Evolutionary conservation across 2,888 invertebrate species (phyloP), one percentile per base, ranked within the genome.

Genomic region (Drosophila sordidapex): DNA sequence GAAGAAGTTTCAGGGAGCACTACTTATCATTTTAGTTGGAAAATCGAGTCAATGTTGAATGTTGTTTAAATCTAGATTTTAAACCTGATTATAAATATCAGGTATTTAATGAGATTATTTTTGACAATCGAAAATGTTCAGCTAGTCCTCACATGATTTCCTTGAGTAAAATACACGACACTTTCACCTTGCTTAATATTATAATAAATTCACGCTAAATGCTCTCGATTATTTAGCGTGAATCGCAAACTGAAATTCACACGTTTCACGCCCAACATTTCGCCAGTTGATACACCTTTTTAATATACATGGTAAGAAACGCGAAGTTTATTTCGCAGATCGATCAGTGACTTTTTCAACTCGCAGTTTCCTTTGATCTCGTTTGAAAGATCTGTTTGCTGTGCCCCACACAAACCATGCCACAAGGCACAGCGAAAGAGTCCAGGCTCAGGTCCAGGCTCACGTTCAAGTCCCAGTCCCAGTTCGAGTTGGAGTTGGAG

Each of bases 321-420:
- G 57, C 33, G 27, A 29, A 51, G 51, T 25, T 27, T 48, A 43
- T 48, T 46, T 15, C 31, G 10, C 10, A 63, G 79, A 76, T 79
- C 63, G 67, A 79, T 73, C 75, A 25, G 31, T 40, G 51, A 43
- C 66, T 63, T 67, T 63, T 61, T 79, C 49, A 35, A 49, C 79
- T 69, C 59, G 59, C 59, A 56, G 63, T 48, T 65, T 43, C n/a
- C 65, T 31, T 58, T 57, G 79, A 82, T 82, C 79, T 63, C 66
- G 29, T 56, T 59, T 57, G 29, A 59, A 66, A 64, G 77, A 78
- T 76, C 79, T 78, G 49, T 13, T 29, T 21, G 31, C 25, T 29
- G 52, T 82, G 80, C 79, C 67, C 68, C 89, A 86, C 81, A 74
- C 76, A 82, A 73, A 59, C 68, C 70, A 70, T 69, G 66, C 53